These are phyloP conservation scores for Mycalesis mineus DNA, from an alignment of 2,888 invertebrate genomes.

Conservation along the genomic window DNA sequence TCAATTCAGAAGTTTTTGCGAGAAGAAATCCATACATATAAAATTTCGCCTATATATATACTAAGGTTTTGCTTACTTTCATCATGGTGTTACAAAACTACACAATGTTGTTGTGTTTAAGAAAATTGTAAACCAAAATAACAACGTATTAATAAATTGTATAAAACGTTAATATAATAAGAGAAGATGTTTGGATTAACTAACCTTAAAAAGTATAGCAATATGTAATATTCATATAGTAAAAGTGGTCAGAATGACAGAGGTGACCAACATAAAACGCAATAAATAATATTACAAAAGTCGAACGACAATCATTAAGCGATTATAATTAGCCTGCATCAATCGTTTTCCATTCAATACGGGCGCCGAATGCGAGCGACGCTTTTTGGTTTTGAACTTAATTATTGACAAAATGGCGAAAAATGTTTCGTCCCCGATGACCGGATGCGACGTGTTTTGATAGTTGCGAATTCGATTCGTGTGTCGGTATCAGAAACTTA, in stretches of 20 bases:
- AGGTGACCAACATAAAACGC: conserved; percentile 4
- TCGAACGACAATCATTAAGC: conserved; percentile 31
- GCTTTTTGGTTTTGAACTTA: conserved; percentile 71
- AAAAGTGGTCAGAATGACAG: not conserved
- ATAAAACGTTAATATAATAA: too few relatives aligned
- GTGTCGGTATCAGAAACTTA: not conserved
- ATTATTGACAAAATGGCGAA: conserved; percentile 70
- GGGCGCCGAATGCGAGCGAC: conserved; percentile 61
- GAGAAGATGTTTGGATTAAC: too few relatives aligned
- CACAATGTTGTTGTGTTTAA: too few relatives aligned
- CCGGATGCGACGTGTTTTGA: conserved; percentile 16
- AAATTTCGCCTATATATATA: too few relatives aligned
- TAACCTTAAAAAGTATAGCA: too few relatives aligned
- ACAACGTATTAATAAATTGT: too few relatives aligned
- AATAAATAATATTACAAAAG: conserved; percentile 24
- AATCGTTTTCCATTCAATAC: conserved; percentile 42
- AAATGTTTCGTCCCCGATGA: conserved; percentile 38
- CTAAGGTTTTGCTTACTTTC: too few relatives aligned
- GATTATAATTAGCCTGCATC: conserved; percentile 35
- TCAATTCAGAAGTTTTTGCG: too few relatives aligned
- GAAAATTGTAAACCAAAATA: too few relatives aligned
- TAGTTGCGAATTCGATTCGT: conserved; percentile 40
- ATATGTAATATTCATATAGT: too few relatives aligned
- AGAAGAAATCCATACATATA: too few relatives aligned
- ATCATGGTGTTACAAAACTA: too few relatives aligned